These are phyloP conservation scores for Hylia prasina DNA, from an alignment of 2,113 vertebrate genomes.

Conservation along the genomic window DNA sequence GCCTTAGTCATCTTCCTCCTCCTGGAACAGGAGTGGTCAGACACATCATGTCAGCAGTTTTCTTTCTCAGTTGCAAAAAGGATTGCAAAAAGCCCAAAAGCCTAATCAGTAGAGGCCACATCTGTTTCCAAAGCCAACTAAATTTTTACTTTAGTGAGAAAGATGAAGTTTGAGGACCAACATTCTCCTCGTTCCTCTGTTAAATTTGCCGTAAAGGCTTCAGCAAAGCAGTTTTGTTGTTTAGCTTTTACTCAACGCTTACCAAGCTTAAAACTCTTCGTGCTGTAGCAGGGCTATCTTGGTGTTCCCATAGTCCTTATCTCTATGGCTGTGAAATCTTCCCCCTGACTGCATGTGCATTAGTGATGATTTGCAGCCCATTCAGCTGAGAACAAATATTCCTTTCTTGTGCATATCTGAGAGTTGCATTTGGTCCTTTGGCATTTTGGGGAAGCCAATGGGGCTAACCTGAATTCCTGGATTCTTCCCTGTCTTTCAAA, in stretches of 20 bases:
- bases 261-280: neutral
- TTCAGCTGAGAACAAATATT: neutral
- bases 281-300: neutral
- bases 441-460: neutral
- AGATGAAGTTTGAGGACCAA: neutral
- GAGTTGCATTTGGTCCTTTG: neutral
- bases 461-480: neutral
- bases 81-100: neutral
- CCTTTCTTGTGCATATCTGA: neutral
- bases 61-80: neutral
- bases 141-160: neutral
- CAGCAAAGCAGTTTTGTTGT: neutral
- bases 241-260: neutral
- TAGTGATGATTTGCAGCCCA: neutral
- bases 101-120: neutral
- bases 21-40: conserved; percentile 8
- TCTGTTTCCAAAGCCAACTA: neutral
- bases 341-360: neutral
- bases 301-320: neutral
- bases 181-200: neutral
- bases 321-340: neutral
- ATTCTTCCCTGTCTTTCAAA: neutral
- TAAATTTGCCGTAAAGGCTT: neutral
- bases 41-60: neutral
- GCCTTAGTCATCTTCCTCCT: neutral